phyloP scores from a whole-genome alignment of 2,888 invertebrate genomes.

The Drosophila percnosoma region DNA sequence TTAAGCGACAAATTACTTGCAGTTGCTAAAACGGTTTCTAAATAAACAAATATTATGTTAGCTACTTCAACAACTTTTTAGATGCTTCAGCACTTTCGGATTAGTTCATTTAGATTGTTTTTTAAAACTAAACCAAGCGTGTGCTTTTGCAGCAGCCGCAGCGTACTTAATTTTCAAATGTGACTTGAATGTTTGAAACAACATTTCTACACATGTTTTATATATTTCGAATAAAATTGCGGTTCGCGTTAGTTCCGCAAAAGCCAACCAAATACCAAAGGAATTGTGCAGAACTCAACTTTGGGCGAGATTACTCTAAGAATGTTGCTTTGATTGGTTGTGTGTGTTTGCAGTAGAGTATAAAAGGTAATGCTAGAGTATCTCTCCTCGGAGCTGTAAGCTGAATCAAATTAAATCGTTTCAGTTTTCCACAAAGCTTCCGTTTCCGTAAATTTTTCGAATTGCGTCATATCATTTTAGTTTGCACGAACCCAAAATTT shows the following conservation, averaged over 20 bases:
- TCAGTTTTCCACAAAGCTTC: background rate
- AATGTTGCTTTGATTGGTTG: background rate
- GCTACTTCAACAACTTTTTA: background rate
- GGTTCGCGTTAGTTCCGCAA: background rate
- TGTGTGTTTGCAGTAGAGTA: background rate
- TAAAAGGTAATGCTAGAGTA: too few species aligned
- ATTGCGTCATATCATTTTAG: background rate
- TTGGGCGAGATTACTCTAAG: too few species aligned
- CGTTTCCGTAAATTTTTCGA: background rate
- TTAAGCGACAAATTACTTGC: conserved; percentile 1
- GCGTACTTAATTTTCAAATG: background rate
- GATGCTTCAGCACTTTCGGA: background rate
- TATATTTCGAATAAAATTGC: background rate
- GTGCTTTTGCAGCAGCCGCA: background rate
- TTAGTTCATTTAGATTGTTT: background rate
- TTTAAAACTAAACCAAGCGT: background rate
- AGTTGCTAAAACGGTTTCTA: background rate
- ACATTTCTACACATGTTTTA: background rate
- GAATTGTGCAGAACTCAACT: background rate
- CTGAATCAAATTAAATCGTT: conserved; percentile 1
- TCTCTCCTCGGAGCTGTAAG: background rate
- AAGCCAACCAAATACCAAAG: background rate
- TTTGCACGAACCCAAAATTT: conserved; percentile 1
- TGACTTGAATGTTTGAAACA: background rate
- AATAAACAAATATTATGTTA: background rate